These are phyloP conservation scores for Glossophaga mutica DNA, from an alignment of 2,797 vertebrate genomes.

Conservation along the genomic window DNA sequence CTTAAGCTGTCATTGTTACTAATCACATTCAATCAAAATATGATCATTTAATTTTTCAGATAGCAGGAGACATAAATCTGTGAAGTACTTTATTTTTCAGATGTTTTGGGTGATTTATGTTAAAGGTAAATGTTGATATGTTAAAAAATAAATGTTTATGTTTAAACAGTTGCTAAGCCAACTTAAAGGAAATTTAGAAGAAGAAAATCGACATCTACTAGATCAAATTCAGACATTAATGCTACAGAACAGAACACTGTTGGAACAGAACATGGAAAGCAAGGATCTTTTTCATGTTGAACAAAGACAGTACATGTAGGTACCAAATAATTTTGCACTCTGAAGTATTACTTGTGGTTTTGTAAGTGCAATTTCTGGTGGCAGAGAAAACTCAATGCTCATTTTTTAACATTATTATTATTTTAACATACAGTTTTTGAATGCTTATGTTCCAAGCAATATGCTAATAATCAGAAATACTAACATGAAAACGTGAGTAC, in stretches of 20 bases:
- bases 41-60: constrained; percentile 34
- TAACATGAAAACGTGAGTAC: neutral
- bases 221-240: constrained; percentile 98
- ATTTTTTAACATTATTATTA: constrained; percentile 22
- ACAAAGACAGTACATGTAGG: constrained; percentile 97
- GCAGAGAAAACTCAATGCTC: neutral
- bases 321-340: constrained; percentile 70
- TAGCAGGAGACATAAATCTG: neutral
- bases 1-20: neutral
- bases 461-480: constrained; percentile 23
- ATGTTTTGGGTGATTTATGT: constrained; percentile 39
- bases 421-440: neutral
- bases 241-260: constrained; percentile 94
- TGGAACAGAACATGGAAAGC: constrained; percentile 99
- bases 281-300: constrained; percentile 98
- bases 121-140: constrained; percentile 56
- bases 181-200: constrained; percentile 98
- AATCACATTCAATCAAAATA: constrained; percentile 2
- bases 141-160: constrained; percentile 54
- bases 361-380: neutral
- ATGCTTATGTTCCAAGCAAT: neutral
- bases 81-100: constrained; percentile 44
- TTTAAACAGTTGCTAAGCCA: constrained; percentile 94
- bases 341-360: constrained; percentile 28
- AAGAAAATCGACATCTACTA: constrained; percentile 97